Conservation (phyloP, 2,113 vertebrate genomes). For the Vulpes ferrilata region DNA sequence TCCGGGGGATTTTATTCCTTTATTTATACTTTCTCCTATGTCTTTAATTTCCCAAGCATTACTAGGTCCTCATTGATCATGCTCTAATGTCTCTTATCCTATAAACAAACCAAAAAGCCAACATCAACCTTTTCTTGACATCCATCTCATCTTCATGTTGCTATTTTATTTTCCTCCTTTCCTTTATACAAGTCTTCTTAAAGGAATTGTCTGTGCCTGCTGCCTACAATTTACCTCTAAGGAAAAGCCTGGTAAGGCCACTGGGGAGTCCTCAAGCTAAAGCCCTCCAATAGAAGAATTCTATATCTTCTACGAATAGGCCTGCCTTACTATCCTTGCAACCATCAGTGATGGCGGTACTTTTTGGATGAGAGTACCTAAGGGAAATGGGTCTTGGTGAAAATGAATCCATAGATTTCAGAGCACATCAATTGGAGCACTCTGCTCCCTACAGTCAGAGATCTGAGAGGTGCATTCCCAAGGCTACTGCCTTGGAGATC, state of each 20-base stretch:
- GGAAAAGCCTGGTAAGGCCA: neutral
- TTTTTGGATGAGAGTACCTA: neutral
- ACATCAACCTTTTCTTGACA: neutral
- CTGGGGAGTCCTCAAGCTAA: neutral
- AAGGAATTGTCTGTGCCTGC: neutral
- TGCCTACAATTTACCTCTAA: neutral
- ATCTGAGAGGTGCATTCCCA: neutral
- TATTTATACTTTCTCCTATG: neutral
- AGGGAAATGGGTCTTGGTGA: neutral
- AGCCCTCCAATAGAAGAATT: neutral
- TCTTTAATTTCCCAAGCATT: neutral
- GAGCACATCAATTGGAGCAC: neutral
- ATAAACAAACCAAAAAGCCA: neutral
- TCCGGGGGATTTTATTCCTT: neutral
- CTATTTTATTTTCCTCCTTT: neutral
- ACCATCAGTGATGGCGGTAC: neutral
- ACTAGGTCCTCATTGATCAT: neutral
- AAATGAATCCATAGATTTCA: neutral
- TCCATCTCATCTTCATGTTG: neutral
- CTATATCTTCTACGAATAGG: neutral
- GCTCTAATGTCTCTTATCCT: neutral
- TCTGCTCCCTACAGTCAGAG: neutral
- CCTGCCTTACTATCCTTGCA: neutral
- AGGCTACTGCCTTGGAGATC: neutral
- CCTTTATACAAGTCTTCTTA: neutral